Evolutionary conservation across 64 coral and sea anemone species (phyloP).

Genomic region (Orbicella faveolata): DNA sequence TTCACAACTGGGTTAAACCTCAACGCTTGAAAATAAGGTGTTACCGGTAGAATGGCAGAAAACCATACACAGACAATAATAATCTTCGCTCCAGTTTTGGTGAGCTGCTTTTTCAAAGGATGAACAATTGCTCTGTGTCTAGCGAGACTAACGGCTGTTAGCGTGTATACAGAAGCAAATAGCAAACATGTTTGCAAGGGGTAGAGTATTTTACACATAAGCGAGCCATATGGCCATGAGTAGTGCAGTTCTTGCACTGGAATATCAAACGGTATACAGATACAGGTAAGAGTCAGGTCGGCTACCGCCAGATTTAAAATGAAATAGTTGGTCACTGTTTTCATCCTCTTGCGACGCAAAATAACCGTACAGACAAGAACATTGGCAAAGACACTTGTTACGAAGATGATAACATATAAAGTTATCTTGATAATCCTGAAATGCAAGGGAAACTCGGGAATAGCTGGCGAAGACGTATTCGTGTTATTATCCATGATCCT

Average conservation of each 20-base stretch:
- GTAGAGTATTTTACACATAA: conserved; percentile 29
- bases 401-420: neutral
- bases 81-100: neutral
- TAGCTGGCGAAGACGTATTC: neutral
- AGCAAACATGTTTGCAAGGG: conserved; percentile 29
- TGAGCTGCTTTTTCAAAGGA: conserved; percentile 26
- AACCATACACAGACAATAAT: conserved; percentile 21
- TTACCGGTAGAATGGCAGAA: neutral
- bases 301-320: neutral
- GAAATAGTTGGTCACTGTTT: neutral
- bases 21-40: conserved; percentile 6
- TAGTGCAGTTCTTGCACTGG: neutral
- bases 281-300: neutral
- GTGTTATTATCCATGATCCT: neutral
- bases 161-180: conserved; percentile 4
- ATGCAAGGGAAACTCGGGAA: neutral
- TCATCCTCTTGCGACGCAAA: neutral
- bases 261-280: neutral
- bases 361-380: neutral
- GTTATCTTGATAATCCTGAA: neutral
- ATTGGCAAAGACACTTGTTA: neutral
- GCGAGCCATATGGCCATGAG: conserved; percentile 21
- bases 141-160: conserved; percentile 18
- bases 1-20: neutral
- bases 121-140: conserved; percentile 27